Evolutionary conservation across 2,113 vertebrate genomes (phyloP), one percentile per base, ranked within the genome.

Genomic region (Elephas maximus): DNA sequence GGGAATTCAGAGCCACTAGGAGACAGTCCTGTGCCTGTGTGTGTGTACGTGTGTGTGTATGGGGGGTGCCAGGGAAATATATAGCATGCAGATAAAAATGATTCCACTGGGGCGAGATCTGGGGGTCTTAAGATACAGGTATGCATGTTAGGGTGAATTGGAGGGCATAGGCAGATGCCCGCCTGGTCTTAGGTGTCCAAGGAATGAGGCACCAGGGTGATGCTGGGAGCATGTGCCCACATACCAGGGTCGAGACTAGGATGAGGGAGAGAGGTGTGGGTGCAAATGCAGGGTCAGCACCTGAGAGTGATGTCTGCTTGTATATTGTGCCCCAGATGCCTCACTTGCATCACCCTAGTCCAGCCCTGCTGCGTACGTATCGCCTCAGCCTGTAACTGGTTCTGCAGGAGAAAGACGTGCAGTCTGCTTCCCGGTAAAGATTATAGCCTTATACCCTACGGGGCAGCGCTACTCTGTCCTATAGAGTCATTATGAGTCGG

Each of bases 261-360:
- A 26, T 5, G 30, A 80, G 71, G 48, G 12, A 65, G 57, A 0
- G 8, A n/a, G 63, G 93, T 74, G 18, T 41, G 2, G 5, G 28
- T 17, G 41, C 0, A 2, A 1, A 28, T 15, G 6, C 37, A 9
- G 0, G 0, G 37, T 33, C 44, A 11, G 24, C 21, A 15, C 44
- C 20, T 2, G 69, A n/a, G 63, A 67, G 23, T 1, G 24, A 83
- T 10, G 0, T 11, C 30, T 11, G 9, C 33, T 44, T 81, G 15
- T 6, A 26, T 74, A 45, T 57, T 63, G 76, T 21, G 4, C 83
- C 37, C 48, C 2, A 23, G 28, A 11, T 10, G 23, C 44, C 63
- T 33, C 57, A 5, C 6, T 5, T 51, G 44, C 48, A 24, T 28
- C 78, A 33, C 37, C 17, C n/a, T 53, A 6, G 44, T 89, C 79